Base-by-base conservation (phyloP, 1,140 invertebrate genomes). In the Penaeus japonicus region DNA sequence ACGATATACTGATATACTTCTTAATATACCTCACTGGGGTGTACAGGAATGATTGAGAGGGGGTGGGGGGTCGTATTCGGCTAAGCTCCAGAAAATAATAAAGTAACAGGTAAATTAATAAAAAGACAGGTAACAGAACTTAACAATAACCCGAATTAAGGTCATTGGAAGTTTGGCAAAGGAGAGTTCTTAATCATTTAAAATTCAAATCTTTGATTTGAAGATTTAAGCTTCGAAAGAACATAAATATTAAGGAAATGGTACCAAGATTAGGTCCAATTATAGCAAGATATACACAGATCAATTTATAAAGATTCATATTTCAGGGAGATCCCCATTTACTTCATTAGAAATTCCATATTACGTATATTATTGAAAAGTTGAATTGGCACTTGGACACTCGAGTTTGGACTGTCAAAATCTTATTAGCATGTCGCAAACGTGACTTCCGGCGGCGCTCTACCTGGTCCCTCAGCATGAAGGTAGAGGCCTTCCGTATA, bases 381-480 rank as follows among this genome's bases (percentile, higher is more conserved):
- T 75, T 88, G 81, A 88, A 88, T 88, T 88, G 87, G 87, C 87
- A 88, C 87, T 88, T 88, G 87, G 87, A 88, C 80, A 88, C 87
- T 84, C 80, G 81, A 88, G 87, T 83, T 77, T 88, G 87, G 87
- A 88, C 87, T 77, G 65, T 84, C 87, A 83, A 88, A 88, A 83
- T 83, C 65, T 83, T 59, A 54, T 88, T 88, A 55, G 39, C 35
- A 35, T 17, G 47, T 47, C 47, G 47, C 47, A 47, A 47, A 47
- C 47, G 47, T 47, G 47, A 47, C 47, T 47, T 47, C 47, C 47
- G 47, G 85, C 35, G 55, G 85, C 70, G 57, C 59, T 70, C 75
- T 39, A 27, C 27, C 32, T 70, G 32, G 77, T 59, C 22, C 85
- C 75, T 80, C 78, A 54, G 70, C 47, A 47, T 47, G 47, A 15